Evolutionary conservation across 2,797 vertebrate species (phyloP).

Genomic region (Propithecus deckenii): DNA sequence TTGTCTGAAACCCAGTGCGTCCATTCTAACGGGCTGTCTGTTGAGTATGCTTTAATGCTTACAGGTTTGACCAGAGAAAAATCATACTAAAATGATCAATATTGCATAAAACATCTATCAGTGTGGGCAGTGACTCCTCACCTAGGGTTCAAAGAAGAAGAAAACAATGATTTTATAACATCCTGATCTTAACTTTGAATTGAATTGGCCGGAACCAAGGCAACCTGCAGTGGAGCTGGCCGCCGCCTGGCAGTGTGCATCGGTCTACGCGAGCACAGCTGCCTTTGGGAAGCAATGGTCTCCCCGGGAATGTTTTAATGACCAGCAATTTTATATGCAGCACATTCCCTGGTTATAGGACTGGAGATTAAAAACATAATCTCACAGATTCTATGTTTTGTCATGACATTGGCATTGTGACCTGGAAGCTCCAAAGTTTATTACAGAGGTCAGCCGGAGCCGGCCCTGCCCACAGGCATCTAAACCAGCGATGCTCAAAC

Average conservation of each 20-base stretch:
- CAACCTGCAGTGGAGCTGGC: accelerated
- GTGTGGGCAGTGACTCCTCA: neutral
- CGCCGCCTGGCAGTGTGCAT: accelerated
- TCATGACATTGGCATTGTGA: neutral
- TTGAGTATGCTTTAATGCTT: accelerated
- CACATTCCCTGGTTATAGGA: accelerated
- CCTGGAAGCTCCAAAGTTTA: neutral
- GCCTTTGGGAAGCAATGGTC: neutral
- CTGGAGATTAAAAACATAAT: neutral
- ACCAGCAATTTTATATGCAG: accelerated
- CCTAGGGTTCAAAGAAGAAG: neutral
- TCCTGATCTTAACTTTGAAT: neutral
- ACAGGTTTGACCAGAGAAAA: neutral
- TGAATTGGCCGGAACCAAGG: accelerated
- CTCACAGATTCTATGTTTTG: neutral
- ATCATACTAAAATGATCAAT: neutral
- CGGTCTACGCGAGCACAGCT: accelerated
- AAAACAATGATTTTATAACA: neutral
- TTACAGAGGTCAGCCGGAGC: accelerated
- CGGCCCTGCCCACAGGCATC: neutral
- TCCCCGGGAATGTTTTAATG: neutral
- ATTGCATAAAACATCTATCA: neutral
- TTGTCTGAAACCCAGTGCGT: accelerated
- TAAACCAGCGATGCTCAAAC: accelerated
- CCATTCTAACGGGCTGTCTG: accelerated